Evolutionary conservation across 2,888 invertebrate genomes (phyloP).

Genomic region (Agriopis aurantiaria): DNA sequence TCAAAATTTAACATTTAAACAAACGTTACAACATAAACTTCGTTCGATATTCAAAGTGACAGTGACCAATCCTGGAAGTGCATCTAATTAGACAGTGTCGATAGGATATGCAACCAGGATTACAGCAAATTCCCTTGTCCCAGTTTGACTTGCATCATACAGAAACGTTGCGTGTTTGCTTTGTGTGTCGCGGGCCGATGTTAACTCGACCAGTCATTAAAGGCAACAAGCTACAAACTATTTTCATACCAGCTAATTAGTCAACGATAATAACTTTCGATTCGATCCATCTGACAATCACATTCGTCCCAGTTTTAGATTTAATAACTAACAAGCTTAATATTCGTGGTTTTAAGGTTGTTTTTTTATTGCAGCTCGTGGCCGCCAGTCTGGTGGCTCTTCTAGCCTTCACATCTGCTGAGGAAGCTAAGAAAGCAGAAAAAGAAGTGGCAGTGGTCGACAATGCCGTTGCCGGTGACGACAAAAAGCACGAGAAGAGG

Average conservation of each 20-base stretch:
- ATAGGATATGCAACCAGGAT: conserved; percentile 43
- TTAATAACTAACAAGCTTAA: conserved; percentile 23
- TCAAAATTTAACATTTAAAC: conserved; percentile 26
- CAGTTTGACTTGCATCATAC: conserved; percentile 64
- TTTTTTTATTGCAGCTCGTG: conserved; percentile 79
- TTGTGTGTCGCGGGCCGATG: conserved; percentile 56
- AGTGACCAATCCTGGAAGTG: conserved; percentile 62
- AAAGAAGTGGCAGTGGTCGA: conserved; percentile 86
- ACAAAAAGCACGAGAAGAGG: conserved; percentile 92
- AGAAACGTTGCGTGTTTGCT: conserved; percentile 67
- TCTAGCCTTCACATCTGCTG: conserved; percentile 86
- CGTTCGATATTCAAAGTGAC: conserved; percentile 51
- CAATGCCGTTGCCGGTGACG: conserved; percentile 83
- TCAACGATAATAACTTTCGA: conserved; percentile 61
- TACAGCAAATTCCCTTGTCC: conserved; percentile 58
- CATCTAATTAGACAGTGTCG: conserved; percentile 26
- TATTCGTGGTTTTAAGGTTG: conserved; percentile 21
- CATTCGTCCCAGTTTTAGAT: conserved; percentile 52
- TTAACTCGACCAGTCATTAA: conserved; percentile 64
- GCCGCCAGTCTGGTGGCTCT: conserved; percentile 88
- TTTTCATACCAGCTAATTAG: conserved; percentile 66
- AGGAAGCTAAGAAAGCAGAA: conserved; percentile 86
- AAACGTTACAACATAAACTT: background rate
- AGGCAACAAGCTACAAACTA: conserved; percentile 50
- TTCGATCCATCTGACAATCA: conserved; percentile 51